These are phyloP conservation scores for Sander vitreus DNA, from an alignment of 2,113 vertebrate genomes.

Conservation along the genomic window DNA sequence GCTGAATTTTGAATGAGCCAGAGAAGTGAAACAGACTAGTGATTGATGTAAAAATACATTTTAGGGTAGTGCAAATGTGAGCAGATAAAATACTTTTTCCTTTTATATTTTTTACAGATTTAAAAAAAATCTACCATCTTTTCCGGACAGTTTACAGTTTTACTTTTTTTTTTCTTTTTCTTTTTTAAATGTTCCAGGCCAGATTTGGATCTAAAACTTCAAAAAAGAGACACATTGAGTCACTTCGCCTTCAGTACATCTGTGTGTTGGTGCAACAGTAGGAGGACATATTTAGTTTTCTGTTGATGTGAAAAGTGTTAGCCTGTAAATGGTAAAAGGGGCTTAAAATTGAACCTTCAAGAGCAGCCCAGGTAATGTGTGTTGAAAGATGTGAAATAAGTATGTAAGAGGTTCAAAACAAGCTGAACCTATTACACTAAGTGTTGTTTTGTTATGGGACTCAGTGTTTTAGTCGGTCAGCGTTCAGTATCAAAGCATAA, in stretches of 20 bases:
- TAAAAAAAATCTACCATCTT: background rate
- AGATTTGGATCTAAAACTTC: background rate
- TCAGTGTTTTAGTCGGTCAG: background rate
- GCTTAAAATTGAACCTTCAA: conserved; percentile 10
- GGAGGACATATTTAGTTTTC: conserved; percentile 30
- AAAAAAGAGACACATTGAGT: background rate
- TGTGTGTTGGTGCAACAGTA: background rate
- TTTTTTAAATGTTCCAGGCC: background rate
- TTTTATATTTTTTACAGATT: conserved; percentile 16
- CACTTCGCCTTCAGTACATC: background rate
- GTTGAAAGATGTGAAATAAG: background rate
- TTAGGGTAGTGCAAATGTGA: background rate
- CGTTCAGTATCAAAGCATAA: background rate
- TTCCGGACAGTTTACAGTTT: background rate
- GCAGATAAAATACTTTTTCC: conserved; percentile 6
- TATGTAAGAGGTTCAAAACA: conserved; percentile 5
- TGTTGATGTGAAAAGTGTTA: conserved; percentile 18
- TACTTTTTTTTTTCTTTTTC: too few relatives aligned
- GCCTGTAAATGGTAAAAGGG: conserved; percentile 14
- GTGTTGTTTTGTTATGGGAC: background rate
- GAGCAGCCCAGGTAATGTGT: conserved; percentile 10
- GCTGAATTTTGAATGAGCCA: conserved; percentile 62
- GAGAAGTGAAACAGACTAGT: conserved; percentile 25
- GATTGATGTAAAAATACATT: conserved; percentile 47
- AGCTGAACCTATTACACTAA: background rate